phyloP scores from a whole-genome alignment of 2,113 vertebrate genomes.

The Lagopus leucura region DNA sequence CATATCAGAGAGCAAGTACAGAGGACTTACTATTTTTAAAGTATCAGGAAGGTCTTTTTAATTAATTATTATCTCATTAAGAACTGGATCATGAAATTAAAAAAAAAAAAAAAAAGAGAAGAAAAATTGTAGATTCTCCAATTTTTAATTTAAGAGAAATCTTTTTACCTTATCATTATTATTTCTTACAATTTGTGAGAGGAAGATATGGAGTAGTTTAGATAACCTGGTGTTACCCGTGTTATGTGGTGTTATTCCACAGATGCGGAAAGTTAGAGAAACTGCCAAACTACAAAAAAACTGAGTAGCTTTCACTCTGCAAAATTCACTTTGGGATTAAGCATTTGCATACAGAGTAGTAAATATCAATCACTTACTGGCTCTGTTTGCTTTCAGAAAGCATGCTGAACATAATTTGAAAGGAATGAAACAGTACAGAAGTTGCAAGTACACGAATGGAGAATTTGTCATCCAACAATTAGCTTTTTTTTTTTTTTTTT shows the following conservation, averaged over 20 bases:
- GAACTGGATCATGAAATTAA: background rate
- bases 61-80: background rate
- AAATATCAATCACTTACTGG: background rate
- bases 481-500: background rate
- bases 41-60: background rate
- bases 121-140: background rate
- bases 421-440: background rate
- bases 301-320: background rate
- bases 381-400: constrained; percentile 16
- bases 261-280: background rate
- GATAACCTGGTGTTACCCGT: background rate
- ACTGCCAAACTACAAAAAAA: background rate
- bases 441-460: background rate
- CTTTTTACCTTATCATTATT: background rate
- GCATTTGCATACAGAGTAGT: background rate
- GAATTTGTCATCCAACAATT: background rate
- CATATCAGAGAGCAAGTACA: background rate
- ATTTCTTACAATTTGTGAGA: background rate
- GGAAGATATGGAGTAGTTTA: background rate
- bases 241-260: background rate
- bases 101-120: background rate
- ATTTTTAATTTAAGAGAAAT: background rate
- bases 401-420: background rate
- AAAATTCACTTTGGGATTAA: background rate
- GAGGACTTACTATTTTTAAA: background rate